Percentiles rank a stretch among this genome's conserved stretches.
phyloP scores from a whole-genome alignment of 2,888 invertebrate species.

The Sarcophaga subvicina region DNA sequence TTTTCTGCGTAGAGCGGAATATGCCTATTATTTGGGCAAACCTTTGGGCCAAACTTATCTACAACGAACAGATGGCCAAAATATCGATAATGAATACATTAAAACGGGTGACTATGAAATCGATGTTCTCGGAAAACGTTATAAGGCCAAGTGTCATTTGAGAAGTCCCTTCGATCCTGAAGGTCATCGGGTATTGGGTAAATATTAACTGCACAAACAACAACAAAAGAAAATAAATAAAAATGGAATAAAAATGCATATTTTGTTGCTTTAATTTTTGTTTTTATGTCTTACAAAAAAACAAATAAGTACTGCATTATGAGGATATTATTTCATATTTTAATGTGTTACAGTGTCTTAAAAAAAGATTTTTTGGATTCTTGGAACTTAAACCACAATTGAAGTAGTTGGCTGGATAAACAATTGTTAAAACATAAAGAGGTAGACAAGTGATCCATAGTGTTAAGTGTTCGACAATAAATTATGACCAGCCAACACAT shows the following conservation, averaged over 20 bases:
- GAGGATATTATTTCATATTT: constrained; percentile 47
- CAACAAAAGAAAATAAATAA: constrained; percentile 6
- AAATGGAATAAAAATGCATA: constrained; percentile 21
- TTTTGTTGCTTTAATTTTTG: too few species aligned
- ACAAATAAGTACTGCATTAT: not conserved
- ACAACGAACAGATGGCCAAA: constrained; percentile 83
- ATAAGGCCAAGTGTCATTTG: constrained; percentile 87
- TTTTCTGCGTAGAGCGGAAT: constrained; percentile 91
- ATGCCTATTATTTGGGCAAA: constrained; percentile 84
- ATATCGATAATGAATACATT: constrained; percentile 86
- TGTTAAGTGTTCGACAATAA: constrained; percentile 63
- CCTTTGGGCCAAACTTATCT: constrained; percentile 85
- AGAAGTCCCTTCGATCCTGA: constrained; percentile 92
- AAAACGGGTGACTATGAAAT: constrained; percentile 89
- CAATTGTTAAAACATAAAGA: constrained; percentile 46
- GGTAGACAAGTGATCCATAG: constrained; percentile 40
- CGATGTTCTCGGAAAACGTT: constrained; percentile 89
- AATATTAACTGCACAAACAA: constrained; percentile 80
- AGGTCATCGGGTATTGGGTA: constrained; percentile 88
- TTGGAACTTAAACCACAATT: constrained; percentile 56
- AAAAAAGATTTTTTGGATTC: constrained; percentile 30
- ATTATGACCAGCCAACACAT: constrained; percentile 44
- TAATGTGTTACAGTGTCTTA: constrained; percentile 30
- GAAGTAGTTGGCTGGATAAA: constrained; percentile 31
- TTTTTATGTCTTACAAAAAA: not conserved